A percentile compares a stretch with the other conserved stretches of the same genome.
These are phyloP conservation scores for Phalacrocorax aristotelis DNA, from an alignment of 2,113 vertebrate genomes.

Conservation along the genomic window DNA sequence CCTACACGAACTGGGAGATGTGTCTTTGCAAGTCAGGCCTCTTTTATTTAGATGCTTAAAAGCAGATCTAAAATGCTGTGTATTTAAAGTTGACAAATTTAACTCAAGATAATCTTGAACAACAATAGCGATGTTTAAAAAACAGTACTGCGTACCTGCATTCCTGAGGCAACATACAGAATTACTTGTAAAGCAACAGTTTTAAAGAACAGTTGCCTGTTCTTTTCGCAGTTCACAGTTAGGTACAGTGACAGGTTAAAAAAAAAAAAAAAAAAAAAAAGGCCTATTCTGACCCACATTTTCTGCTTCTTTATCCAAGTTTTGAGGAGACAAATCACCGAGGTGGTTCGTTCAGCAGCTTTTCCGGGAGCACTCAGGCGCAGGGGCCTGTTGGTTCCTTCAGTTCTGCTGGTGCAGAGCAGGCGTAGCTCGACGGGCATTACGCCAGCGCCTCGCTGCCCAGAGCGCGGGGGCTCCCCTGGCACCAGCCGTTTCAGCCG, in stretches of 20 bases:
- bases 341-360: background rate
- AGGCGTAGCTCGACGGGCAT: background rate
- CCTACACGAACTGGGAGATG: background rate
- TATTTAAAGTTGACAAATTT: background rate
- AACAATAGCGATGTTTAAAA: background rate
- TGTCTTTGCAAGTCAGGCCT: background rate
- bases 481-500: background rate
- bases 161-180: background rate
- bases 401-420: background rate
- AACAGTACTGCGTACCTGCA: background rate
- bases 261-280: background rate
- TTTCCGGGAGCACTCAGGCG: background rate
- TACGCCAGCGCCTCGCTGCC: background rate
- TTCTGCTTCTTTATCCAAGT: background rate
- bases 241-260: background rate
- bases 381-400: background rate
- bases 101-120: background rate
- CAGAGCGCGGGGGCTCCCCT: background rate
- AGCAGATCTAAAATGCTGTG: background rate
- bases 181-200: background rate
- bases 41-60: background rate
- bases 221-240: background rate
- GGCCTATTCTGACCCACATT: background rate
- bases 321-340: background rate
- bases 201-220: background rate